Evolutionary conservation across 2,888 invertebrate genomes (phyloP).

Genomic region (Eristalinus aeneus): DNA sequence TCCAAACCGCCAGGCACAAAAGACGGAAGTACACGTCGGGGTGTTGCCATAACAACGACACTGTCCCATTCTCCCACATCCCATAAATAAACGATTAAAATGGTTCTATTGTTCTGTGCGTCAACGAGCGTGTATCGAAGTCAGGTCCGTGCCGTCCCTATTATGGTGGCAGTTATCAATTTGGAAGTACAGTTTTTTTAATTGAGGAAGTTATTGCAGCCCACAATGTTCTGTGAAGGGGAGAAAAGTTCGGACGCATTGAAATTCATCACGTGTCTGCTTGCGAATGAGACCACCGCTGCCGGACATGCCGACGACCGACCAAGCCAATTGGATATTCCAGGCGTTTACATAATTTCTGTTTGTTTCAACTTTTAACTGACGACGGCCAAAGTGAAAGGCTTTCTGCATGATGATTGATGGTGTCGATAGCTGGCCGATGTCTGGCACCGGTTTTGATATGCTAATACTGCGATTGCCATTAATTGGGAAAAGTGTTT

Average conservation of each 20-base stretch:
- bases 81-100: conserved; percentile 32
- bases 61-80: conserved; percentile 27
- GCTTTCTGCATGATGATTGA: conserved; percentile 45
- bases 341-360: conserved; percentile 22
- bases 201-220: conserved; percentile 30
- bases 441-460: conserved; percentile 27
- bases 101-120: conserved; percentile 28
- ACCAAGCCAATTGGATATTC: conserved; percentile 25
- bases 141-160: conserved; percentile 3
- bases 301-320: conserved; percentile 23
- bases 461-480: conserved; percentile 5
- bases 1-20: conserved; percentile 20
- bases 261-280: conserved; percentile 37
- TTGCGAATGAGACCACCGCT: conserved; percentile 4
- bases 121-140: not conserved
- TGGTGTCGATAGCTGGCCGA: conserved; percentile 20
- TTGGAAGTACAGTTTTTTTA: conserved; percentile 19
- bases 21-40: conserved; percentile 31
- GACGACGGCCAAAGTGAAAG: conserved; percentile 47
- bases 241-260: not conserved
- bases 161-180: conserved; percentile 38
- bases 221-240: not conserved
- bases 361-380: conserved; percentile 23
- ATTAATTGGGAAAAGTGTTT: not conserved
- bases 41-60: conserved; percentile 1